phyloP scores from a whole-genome alignment of 2,797 vertebrate species.

The Anguilla obscura region DNA sequence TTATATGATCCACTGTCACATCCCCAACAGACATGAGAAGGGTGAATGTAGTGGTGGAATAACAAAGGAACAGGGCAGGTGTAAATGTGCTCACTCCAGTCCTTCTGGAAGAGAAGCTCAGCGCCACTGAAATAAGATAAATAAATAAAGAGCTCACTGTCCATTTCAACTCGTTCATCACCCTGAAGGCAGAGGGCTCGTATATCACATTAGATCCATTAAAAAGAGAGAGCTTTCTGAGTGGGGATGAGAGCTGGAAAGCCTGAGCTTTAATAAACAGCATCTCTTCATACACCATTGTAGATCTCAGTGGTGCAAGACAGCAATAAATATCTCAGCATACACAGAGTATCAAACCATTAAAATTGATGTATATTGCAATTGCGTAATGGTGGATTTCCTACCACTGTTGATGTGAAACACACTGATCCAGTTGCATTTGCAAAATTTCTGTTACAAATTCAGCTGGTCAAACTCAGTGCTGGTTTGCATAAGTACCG shows the following conservation, averaged over 20 bases:
- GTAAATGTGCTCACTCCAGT: not conserved
- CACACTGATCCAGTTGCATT: not conserved
- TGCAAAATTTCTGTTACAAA: not conserved
- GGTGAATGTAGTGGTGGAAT: not conserved
- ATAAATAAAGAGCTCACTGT: not conserved
- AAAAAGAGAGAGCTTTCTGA: not conserved
- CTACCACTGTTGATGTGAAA: not conserved
- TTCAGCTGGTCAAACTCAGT: not conserved
- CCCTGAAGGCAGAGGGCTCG: not conserved
- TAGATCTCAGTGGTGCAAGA: not conserved
- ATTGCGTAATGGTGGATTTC: not conserved
- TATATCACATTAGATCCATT: not conserved
- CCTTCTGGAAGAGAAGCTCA: not conserved
- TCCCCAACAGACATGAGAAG: not conserved
- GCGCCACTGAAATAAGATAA: not conserved
- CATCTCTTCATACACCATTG: not conserved
- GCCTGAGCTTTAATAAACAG: not conserved
- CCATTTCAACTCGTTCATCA: conserved; percentile 15
- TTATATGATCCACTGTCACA: not conserved
- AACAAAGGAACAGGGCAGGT: not conserved
- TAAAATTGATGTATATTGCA: not conserved
- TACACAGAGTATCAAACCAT: not conserved
- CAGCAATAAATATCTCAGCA: not conserved
- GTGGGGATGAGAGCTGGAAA: not conserved
- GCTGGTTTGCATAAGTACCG: not conserved